phyloP scores from a whole-genome alignment of 2,888 invertebrate genomes.

The Hyposoter didymator region DNA sequence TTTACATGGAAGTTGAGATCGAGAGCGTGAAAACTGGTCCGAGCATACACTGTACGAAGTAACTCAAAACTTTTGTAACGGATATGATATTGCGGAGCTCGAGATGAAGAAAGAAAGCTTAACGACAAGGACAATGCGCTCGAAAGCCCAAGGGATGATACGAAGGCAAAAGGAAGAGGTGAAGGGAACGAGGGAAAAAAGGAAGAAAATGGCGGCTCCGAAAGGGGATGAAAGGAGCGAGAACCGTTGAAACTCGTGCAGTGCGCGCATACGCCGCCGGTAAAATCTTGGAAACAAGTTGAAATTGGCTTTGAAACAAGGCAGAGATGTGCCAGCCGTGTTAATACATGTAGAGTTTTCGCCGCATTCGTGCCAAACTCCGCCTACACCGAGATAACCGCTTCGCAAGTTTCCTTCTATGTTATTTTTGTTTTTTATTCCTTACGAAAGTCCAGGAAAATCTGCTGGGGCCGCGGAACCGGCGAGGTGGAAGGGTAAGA shows the following conservation, averaged over 20 bases:
- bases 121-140: conserved; percentile 12
- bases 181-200: conserved; percentile 5
- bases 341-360: conserved; percentile 66
- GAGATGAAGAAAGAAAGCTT: conserved; percentile 22
- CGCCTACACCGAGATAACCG: conserved; percentile 60
- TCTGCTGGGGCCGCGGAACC: neutral
- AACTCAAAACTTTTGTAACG: conserved; percentile 58
- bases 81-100: conserved; percentile 70
- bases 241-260: conserved; percentile 51
- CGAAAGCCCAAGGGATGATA: conserved; percentile 53
- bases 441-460: neutral
- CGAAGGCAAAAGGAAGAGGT: conserved; percentile 31
- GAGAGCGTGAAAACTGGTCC: conserved; percentile 71
- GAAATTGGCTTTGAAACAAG: conserved; percentile 69
- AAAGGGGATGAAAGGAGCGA: conserved; percentile 27
- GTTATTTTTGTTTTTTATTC: conserved; percentile 51
- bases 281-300: conserved; percentile 65
- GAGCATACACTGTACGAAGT: conserved; percentile 26
- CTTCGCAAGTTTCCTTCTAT: conserved; percentile 63
- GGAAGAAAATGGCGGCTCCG: conserved; percentile 34
- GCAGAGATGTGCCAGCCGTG: conserved; percentile 56
- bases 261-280: conserved; percentile 41
- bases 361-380: conserved; percentile 50
- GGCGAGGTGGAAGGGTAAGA: conserved; percentile 1
- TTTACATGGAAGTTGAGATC: neutral